Conservation (phyloP, 2,888 invertebrate species). For the Tipula unca region DNA sequence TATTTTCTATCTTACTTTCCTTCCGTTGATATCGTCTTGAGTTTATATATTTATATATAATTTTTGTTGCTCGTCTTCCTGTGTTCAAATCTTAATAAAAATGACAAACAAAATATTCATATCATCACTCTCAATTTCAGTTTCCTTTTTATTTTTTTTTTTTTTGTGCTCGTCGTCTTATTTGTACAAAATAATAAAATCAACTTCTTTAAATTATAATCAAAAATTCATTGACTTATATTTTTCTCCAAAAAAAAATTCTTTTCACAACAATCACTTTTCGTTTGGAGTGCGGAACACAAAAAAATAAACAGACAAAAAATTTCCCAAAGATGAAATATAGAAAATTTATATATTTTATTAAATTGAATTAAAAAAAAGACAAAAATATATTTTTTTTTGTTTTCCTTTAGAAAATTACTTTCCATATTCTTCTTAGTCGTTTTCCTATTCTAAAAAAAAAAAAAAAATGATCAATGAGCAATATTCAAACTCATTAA, state of each 20-base stretch:
- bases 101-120: conserved; percentile 14
- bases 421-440: not conserved
- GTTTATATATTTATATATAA: not conserved
- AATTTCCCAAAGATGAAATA: not conserved
- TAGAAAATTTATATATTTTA: not conserved
- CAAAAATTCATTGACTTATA: conserved; percentile 18
- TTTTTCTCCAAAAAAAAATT: not conserved
- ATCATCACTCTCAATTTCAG: conserved; percentile 14
- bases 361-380: conserved; percentile 17
- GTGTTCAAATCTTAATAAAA: not conserved
- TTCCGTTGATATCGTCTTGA: conserved; percentile 8
- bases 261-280: not conserved
- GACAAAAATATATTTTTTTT: not conserved
- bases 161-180: not conserved
- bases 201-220: conserved; percentile 14
- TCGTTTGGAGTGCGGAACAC: not conserved
- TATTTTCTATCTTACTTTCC: not conserved
- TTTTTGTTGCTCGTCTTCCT: not conserved
- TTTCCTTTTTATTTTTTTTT: not conserved
- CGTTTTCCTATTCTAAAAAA: not conserved
- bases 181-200: conserved; percentile 8
- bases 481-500: conserved; percentile 17
- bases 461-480: conserved; percentile 9
- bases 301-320: not conserved
- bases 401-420: not conserved